These are phyloP conservation scores for Zapus hudsonius DNA, from an alignment of 2,113 vertebrate species.

Conservation along the genomic window DNA sequence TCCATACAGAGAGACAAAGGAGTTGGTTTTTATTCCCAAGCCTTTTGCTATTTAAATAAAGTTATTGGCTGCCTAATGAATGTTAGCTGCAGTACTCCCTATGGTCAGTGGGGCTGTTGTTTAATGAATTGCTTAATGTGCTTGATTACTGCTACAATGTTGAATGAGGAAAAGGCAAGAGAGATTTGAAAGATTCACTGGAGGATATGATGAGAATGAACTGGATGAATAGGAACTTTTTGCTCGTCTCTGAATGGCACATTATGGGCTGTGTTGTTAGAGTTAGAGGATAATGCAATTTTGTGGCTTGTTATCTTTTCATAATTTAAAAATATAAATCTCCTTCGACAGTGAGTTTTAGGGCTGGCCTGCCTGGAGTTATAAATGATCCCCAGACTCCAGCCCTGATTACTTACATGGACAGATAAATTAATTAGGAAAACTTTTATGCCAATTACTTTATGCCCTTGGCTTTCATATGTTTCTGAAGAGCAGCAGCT, in stretches of 20 bases:
- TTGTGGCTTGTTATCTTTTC: constrained; percentile 88
- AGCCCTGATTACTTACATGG: constrained; percentile 91
- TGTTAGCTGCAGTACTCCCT: constrained; percentile 88
- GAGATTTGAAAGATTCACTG: constrained; percentile 90
- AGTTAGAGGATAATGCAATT: constrained; percentile 87
- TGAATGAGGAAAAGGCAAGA: constrained; percentile 89
- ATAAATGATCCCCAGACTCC: constrained; percentile 94
- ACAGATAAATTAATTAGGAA: constrained; percentile 97
- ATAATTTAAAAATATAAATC: constrained; percentile 90
- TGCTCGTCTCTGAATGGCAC: constrained; percentile 85
- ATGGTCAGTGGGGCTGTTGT: constrained; percentile 90
- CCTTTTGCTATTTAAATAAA: constrained; percentile 88
- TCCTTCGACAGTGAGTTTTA: constrained; percentile 87
- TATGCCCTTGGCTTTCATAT: constrained; percentile 93
- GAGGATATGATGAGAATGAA: constrained; percentile 92
- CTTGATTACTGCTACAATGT: constrained; percentile 91
- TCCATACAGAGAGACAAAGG: constrained; percentile 79
- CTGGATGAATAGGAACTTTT: constrained; percentile 91
- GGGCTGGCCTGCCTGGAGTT: constrained; percentile 90
- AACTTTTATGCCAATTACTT: constrained; percentile 96
- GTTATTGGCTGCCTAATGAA: constrained; percentile 89
- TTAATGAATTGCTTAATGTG: constrained; percentile 94
- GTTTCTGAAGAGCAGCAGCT: constrained; percentile 91
- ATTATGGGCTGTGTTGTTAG: constrained; percentile 84
- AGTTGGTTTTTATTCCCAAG: constrained; percentile 79